These are phyloP conservation scores for Pogonognathellus flavescens DNA, from an alignment of 1,140 invertebrate genomes.

Conservation along the genomic window DNA sequence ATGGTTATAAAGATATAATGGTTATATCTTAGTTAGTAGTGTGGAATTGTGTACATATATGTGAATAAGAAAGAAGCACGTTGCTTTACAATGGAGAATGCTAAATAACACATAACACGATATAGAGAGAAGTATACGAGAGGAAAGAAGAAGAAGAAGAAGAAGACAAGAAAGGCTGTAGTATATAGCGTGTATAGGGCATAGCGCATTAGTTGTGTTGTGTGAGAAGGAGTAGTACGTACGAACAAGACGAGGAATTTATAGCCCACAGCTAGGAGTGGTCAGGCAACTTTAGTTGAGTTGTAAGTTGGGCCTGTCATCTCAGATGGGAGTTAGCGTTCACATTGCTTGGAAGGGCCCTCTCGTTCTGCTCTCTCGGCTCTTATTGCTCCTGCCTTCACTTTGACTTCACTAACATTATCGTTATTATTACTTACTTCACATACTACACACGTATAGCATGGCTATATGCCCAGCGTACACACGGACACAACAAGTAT, in stretches of 20 bases:
- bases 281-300: constrained; percentile 67
- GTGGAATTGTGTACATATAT: not conserved
- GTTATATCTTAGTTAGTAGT: constrained; percentile 28
- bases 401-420: constrained; percentile 14
- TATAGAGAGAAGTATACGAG: constrained; percentile 37
- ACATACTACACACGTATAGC: not conserved
- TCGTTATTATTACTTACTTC: constrained; percentile 46
- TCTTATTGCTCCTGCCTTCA: too few species aligned
- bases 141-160: constrained; percentile 30
- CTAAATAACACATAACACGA: constrained; percentile 2
- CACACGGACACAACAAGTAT: not conserved
- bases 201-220: too few species aligned
- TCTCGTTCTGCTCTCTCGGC: constrained; percentile 58
- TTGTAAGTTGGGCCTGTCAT: constrained; percentile 67
- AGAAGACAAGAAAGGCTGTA: not conserved
- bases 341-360: constrained; percentile 65
- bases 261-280: constrained; percentile 67
- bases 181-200: too few species aligned
- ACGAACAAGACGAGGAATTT: constrained; percentile 62
- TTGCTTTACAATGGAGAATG: not conserved
- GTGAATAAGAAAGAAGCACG: not conserved
- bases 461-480: not conserved
- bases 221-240: constrained; percentile 32
- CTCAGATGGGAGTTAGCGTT: constrained; percentile 66
- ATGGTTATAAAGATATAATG: not conserved